Evolutionary conservation across 1,140 invertebrate genomes (phyloP).

Genomic region (Lutraria rhynchaena): DNA sequence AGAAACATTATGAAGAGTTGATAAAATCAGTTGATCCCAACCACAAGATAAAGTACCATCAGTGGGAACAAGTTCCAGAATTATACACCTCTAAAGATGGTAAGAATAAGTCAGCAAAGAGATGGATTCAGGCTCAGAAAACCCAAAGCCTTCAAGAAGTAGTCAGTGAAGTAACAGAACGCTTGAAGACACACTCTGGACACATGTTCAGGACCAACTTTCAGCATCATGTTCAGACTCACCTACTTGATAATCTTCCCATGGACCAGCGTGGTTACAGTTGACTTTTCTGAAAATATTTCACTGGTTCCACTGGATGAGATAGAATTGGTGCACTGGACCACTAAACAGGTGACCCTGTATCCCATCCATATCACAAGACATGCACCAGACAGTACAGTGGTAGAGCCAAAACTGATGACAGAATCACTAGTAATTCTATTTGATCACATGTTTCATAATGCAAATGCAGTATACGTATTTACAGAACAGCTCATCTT

Average conservation of each 20-base stretch:
- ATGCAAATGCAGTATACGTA: conserved; percentile 22
- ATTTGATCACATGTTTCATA: conserved; percentile 38
- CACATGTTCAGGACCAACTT: conserved; percentile 34
- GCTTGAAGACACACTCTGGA: not conserved
- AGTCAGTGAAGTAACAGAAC: conserved; percentile 3
- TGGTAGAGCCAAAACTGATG: not conserved
- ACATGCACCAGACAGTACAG: conserved; percentile 36
- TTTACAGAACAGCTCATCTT: conserved; percentile 24
- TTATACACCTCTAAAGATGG: too few relatives aligned
- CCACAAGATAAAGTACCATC: conserved; percentile 14
- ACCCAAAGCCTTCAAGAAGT: not conserved
- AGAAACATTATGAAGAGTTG: conserved; percentile 19
- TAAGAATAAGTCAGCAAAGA: too few relatives aligned
- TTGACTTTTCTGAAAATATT: conserved; percentile 51
- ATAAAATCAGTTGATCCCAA: not conserved
- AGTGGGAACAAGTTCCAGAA: too few relatives aligned
- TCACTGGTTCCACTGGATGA: conserved; percentile 41
- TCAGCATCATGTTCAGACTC: conserved; percentile 35
- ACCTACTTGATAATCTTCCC: conserved; percentile 9
- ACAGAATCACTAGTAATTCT: conserved; percentile 47
- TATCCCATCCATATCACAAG: conserved; percentile 29
- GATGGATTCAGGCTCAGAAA: conserved; percentile 25
- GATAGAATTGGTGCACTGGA: conserved; percentile 49
- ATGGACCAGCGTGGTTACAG: conserved; percentile 32
- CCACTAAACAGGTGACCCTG: conserved; percentile 48